Conservation (phyloP, 2,113 vertebrate genomes). For the Myodes glareolus region DNA sequence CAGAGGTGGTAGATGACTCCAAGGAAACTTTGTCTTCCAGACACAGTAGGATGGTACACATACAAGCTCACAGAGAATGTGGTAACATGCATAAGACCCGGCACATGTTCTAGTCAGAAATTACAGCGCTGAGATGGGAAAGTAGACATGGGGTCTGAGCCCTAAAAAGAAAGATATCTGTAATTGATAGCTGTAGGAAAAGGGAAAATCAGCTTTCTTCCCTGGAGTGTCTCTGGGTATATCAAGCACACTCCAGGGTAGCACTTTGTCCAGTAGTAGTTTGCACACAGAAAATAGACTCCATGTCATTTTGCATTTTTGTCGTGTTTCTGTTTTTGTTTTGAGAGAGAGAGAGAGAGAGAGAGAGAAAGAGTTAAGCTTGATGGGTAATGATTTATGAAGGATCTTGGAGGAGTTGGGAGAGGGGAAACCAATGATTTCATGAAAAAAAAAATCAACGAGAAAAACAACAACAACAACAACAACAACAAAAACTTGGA, state of each 20-base stretch:
- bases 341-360: not conserved
- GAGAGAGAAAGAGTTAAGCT: not conserved
- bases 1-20: not conserved
- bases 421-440: not conserved
- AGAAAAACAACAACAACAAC: not conserved
- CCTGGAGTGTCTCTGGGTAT: not conserved
- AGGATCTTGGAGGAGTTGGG: not conserved
- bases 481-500: not conserved
- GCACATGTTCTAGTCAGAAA: not conserved
- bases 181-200: not conserved
- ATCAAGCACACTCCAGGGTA: not conserved
- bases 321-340: not conserved
- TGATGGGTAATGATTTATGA: not conserved
- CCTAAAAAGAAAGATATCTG: not conserved
- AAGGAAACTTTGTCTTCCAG: not conserved
- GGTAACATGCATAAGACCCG: not conserved
- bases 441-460: not conserved
- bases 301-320: not conserved
- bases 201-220: not conserved
- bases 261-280: not conserved
- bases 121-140: not conserved
- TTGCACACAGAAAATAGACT: not conserved
- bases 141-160: not conserved
- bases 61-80: not conserved
- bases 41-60: not conserved